Percentiles rank a stretch among this genome's conserved stretches.
phyloP scores from a whole-genome alignment of 64 coral and sea anemone genomes.

The Trachythela sp. region DNA sequence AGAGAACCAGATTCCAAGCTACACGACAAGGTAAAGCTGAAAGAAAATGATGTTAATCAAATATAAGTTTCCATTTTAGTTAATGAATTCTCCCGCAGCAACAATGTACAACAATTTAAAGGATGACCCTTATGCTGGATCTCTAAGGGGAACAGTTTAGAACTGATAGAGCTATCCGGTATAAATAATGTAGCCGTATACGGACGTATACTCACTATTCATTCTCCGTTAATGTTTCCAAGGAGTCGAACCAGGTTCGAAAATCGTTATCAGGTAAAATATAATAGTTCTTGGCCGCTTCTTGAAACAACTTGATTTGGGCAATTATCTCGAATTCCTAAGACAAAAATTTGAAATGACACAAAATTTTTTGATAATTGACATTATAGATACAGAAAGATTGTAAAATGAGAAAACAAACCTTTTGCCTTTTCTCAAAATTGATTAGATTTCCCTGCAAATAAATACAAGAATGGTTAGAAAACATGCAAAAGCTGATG shows the following conservation, averaged over 20 bases:
- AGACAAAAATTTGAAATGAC: background rate
- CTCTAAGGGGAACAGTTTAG: no score
- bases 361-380: background rate
- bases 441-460: conserved; percentile 64
- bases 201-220: conserved; percentile 53
- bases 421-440: conserved; percentile 93
- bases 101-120: no score
- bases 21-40: background rate
- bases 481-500: background rate
- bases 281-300: conserved; percentile 89
- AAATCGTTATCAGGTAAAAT: conserved; percentile 77
- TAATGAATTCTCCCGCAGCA: no score
- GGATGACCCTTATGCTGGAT: no score
- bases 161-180: no score
- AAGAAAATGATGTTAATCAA: background rate
- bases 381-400: background rate
- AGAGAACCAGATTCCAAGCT: background rate
- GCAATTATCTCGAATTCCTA: conserved; percentile 99
- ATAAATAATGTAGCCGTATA: no score
- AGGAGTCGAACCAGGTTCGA: conserved; percentile 69
- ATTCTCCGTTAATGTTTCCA: conserved; percentile 72
- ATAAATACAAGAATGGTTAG: background rate
- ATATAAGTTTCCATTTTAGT: no score
- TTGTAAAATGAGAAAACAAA: background rate
- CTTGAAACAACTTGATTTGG: conserved; percentile 91